Evolutionary conservation across 2,113 vertebrate species (phyloP), one percentile per base, ranked within the genome.

Genomic region (Equus quagga): DNA sequence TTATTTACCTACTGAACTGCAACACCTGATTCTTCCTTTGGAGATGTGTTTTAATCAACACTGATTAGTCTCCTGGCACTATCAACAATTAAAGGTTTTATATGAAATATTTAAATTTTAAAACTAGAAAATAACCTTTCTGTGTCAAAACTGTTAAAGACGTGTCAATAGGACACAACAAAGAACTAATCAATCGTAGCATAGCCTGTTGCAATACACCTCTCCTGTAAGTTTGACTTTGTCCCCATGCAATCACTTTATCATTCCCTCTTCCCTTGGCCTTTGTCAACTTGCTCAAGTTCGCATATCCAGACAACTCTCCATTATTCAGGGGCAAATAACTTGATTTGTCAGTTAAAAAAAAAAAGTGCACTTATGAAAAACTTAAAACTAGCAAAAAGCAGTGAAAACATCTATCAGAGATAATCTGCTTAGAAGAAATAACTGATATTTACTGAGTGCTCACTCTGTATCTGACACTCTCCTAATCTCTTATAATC

Each of bases 11-110:
- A 41, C n/a, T 41, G n/a, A 93, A 33, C 26, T 60, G 21, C 18
- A 81, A 31, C 24, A 76, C 62, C 69, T 78, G 49, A 62, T 15
- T 62, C 28, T n/a, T 75, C 65, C 64, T 95, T 36, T 64, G 31
- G 24, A 81, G 17, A 49, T 72, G n/a, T 19, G 23, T 85, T 76
- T 75, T 92, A 33, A 80, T 75, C 51, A 88, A 70, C 41, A 87
- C 6, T 60, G 62, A 54, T n/a, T 46, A 86, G 73, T 64, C 86
- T 72, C 13, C 44, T 60, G 19, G 21, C 4, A 81, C 14, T 82
- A 88, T 56, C 65, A 96, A 76, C n/a, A 92, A 46, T 80, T 80
- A 73, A 95, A 88, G n/a, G 49, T 78, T 92, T 89, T 67, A 93
- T 26, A 95, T 33, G 21, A 93, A 58, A 92, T 72, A 79, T 13